A percentile compares a stretch with the other conserved stretches of the same genome.
Conservation (phyloP, 1,140 invertebrate genomes). For the Ctenoplectra terminalis region DNA sequence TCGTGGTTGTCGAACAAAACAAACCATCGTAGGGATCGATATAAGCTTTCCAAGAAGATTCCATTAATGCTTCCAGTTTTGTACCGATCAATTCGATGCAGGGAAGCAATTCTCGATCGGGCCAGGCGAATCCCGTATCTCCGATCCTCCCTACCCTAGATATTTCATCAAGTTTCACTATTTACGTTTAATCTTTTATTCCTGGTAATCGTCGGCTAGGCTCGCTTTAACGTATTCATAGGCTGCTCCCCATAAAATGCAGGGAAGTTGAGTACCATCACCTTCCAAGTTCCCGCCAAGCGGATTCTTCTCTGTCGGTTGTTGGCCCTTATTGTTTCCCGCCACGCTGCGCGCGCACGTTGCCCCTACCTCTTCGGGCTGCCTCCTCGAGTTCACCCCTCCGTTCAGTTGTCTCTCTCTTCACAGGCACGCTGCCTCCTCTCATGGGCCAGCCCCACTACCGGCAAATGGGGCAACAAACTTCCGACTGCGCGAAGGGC, state of each 20-base stretch:
- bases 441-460: constrained; percentile 40
- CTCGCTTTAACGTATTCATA: background rate
- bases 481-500: constrained; percentile 58
- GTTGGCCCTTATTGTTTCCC: constrained; percentile 70
- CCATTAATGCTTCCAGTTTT: too few species aligned
- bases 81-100: too few species aligned
- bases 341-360: constrained; percentile 69
- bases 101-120: background rate
- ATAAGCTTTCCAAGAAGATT: too few species aligned
- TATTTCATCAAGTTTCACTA: background rate
- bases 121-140: background rate
- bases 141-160: too few species aligned
- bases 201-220: background rate
- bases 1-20: background rate
- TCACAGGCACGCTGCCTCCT: constrained; percentile 2
- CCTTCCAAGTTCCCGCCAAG: constrained; percentile 64
- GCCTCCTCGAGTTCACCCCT: constrained; percentile 7
- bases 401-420: background rate
- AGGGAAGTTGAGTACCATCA: constrained; percentile 55
- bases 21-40: too few species aligned
- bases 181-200: constrained; percentile 20
- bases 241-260: background rate
- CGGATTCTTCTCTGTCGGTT: constrained; percentile 57
- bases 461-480: constrained; percentile 68
- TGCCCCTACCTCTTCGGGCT: constrained; percentile 16